Evolutionary conservation across 2,888 invertebrate genomes (phyloP), one percentile per base, ranked within the genome.

Genomic region (Cylindroiulus punctatus): DNA sequence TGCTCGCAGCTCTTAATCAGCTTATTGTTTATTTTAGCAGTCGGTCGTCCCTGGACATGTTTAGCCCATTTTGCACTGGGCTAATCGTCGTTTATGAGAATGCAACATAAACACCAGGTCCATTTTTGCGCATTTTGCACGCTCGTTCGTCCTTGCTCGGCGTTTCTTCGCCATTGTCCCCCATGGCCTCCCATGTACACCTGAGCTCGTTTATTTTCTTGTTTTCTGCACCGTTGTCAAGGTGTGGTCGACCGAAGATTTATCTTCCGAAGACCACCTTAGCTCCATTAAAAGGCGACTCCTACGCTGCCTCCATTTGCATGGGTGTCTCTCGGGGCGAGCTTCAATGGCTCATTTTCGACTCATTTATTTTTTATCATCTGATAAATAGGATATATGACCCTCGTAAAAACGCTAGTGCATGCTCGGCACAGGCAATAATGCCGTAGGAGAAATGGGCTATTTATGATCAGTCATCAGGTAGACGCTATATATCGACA

Each of bases 161-260:
- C 30, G 30, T 76, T 76, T 26, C 22, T 65, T 65, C 22, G 22
- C n/a, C 8, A 65, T 22, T 76, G 30, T 76, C 76, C 76, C 76
- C 76, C 22, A 76, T 30, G 76, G 76, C 76, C 76, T 76, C 76
- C 76, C 22, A 76, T 26, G 30, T 76, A 30, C 30, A 76, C 30
- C 76, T 30, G 76, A 76, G 76, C 76, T 76, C 76, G 30, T 76
- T 76, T 76, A 76, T 76, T 76, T 76, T 76, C 76, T 76, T 76
- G 76, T 76, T 76, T 76, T 76, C 76, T 76, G 76, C 76, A 76
- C 76, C 76, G 76, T 76, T 76, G 76, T 76, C 76, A 76, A 76
- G 76, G 76, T 76, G 76, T 76, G 76, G 76, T 76, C 76, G 76
- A 76, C 76, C 76, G 76, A 76, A 76, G 76, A 76, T 76, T 76